Percentiles rank a stretch among this genome's conserved stretches.
These are phyloP conservation scores for Heloderma charlesbogerti DNA, from an alignment of 2,113 vertebrate genomes.

Conservation along the genomic window DNA sequence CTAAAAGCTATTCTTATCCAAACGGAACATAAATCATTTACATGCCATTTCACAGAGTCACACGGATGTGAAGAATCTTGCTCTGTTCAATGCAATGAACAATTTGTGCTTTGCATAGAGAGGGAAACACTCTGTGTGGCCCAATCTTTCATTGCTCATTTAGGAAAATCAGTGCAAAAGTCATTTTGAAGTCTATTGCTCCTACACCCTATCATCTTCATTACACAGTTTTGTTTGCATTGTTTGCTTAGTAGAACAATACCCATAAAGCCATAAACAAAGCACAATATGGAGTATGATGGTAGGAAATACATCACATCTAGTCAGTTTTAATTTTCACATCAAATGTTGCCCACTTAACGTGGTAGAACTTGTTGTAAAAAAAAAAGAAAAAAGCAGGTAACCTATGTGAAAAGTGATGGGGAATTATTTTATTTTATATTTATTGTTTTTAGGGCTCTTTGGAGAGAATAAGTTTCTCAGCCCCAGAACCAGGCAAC, in stretches of 20 bases:
- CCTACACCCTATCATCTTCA: neutral
- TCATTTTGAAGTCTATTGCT: neutral
- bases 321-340: conserved; percentile 2
- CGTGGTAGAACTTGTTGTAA: neutral
- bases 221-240: neutral
- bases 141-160: conserved; percentile 22
- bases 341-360: neutral
- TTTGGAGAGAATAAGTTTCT: neutral
- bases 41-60: neutral
- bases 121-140: fast-evolving
- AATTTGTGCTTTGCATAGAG: conserved; percentile 8
- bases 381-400: neutral
- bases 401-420: neutral
- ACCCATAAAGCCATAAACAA: conserved; percentile 31
- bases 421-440: too few species aligned
- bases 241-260: conserved; percentile 7
- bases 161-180: neutral
- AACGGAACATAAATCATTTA: conserved; percentile 16
- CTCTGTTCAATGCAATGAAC: conserved; percentile 9
- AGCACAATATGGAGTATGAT: neutral
- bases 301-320: neutral
- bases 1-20: neutral
- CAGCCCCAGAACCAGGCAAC: neutral
- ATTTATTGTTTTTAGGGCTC: neutral
- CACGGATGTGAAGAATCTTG: neutral